phyloP scores from a whole-genome alignment of 2,113 vertebrate species.

The Parotia lawesii region DNA sequence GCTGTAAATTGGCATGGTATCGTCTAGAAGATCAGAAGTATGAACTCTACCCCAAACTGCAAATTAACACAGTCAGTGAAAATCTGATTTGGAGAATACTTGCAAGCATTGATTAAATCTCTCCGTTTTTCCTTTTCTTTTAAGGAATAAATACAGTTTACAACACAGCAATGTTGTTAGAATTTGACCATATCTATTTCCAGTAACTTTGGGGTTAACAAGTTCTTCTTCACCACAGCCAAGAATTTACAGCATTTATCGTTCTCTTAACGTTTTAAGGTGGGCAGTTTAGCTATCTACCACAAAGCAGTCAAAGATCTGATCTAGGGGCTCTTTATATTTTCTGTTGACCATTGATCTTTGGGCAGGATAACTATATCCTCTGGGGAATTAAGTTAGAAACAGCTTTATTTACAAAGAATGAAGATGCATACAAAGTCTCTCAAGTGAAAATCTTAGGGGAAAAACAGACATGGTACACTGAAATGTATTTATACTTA shows the following conservation, averaged over 20 bases:
- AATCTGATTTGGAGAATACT: neutral
- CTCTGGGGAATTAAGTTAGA: constrained; percentile 59
- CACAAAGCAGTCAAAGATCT: constrained; percentile 69
- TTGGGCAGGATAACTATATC: constrained; percentile 37
- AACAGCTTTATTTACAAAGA: constrained; percentile 68
- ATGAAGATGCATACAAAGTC: constrained; percentile 60
- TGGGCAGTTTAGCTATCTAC: constrained; percentile 57
- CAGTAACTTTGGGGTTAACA: constrained; percentile 39
- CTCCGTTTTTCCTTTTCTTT: neutral
- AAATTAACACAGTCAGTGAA: neutral
- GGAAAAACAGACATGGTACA: neutral
- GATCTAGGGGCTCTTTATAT: constrained; percentile 56
- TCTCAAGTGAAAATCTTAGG: constrained; percentile 47
- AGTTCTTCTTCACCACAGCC: constrained; percentile 1
- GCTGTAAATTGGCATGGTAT: neutral
- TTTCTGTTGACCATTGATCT: constrained; percentile 67
- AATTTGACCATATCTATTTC: neutral
- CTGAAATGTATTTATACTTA: constrained; percentile 13
- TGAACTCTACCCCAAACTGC: neutral
- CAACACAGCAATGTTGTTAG: neutral
- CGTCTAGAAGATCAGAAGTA: neutral
- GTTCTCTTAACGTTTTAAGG: constrained; percentile 59
- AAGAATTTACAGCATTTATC: constrained; percentile 56
- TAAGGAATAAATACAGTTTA: neutral
- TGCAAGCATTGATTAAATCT: neutral